Percentiles rank a stretch among this genome's conserved stretches.
Conservation (phyloP, 2,888 invertebrate genomes). For the Herminia tarsipennalis region DNA sequence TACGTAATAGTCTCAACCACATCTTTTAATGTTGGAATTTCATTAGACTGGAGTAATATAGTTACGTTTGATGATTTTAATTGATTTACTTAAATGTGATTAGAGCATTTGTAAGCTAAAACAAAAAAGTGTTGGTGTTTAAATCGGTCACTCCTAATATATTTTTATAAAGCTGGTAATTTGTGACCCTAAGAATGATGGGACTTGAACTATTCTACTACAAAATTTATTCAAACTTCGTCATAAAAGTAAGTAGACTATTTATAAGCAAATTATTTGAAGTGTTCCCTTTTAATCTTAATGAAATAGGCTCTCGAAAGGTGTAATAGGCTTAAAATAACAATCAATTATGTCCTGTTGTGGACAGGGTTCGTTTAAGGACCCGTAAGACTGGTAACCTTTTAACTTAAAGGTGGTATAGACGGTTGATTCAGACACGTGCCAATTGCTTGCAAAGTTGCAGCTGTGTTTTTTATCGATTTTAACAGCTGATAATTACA, state of each 20-base stretch:
- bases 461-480: slow-evolving; percentile 51
- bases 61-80: no score
- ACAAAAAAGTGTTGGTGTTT: slow-evolving; percentile 1
- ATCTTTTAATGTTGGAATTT: no score
- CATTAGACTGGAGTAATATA: no score
- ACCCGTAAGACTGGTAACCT: slow-evolving; percentile 53
- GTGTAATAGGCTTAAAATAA: slow-evolving; percentile 46
- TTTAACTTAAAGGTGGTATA: slow-evolving; percentile 48
- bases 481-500: slow-evolving; percentile 29
- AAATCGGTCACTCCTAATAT: background rate
- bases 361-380: slow-evolving; percentile 28
- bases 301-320: slow-evolving; percentile 31
- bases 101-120: no score
- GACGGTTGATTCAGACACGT: slow-evolving; percentile 41
- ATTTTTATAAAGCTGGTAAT: slow-evolving; percentile 3
- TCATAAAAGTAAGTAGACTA: slow-evolving; percentile 24
- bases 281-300: slow-evolving; percentile 31
- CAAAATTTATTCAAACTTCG: slow-evolving; percentile 15
- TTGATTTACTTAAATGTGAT: no score
- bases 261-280: slow-evolving; percentile 28
- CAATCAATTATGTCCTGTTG: slow-evolving; percentile 40
- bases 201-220: background rate
- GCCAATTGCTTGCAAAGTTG: slow-evolving; percentile 19
- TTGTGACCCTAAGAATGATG: slow-evolving; percentile 4
- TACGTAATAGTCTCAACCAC: no score